Percentiles rank a stretch among this genome's conserved stretches.
phyloP scores from a whole-genome alignment of 2,113 vertebrate genomes.

The Chinchilla lanigera region DNA sequence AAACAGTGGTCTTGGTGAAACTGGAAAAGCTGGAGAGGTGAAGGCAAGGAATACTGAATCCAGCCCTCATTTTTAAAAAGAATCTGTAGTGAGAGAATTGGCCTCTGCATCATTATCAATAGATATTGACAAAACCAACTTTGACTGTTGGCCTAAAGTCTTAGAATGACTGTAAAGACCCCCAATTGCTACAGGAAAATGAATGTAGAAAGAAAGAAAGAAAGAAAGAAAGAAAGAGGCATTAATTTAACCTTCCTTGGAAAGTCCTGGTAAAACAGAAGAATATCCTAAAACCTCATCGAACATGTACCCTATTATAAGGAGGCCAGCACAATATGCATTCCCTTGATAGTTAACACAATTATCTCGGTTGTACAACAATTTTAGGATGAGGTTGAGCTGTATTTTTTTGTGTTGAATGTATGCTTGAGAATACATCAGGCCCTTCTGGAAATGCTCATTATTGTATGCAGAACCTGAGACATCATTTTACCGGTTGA shows the following conservation, averaged over 20 bases:
- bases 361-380: not conserved
- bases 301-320: not conserved
- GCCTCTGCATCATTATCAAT: not conserved
- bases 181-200: not conserved
- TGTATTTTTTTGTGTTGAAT: not conserved
- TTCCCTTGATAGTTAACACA: not conserved
- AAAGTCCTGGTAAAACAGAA: not conserved
- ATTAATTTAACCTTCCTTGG: not conserved
- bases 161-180: not conserved
- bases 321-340: not conserved
- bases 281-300: not conserved
- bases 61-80: not conserved
- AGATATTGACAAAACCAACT: not conserved
- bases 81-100: not conserved
- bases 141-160: not conserved
- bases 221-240: not conserved
- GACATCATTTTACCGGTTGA: conserved; percentile 50
- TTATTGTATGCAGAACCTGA: not conserved
- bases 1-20: not conserved
- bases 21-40: not conserved
- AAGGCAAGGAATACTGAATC: not conserved
- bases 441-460: conserved; percentile 29
- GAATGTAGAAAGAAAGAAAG: not conserved
- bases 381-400: not conserved
- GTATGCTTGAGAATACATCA: not conserved